A percentile compares a stretch with the other conserved stretches of the same genome.
phyloP scores from a whole-genome alignment of 2,113 vertebrate species.

The Sterna hirundo region DNA sequence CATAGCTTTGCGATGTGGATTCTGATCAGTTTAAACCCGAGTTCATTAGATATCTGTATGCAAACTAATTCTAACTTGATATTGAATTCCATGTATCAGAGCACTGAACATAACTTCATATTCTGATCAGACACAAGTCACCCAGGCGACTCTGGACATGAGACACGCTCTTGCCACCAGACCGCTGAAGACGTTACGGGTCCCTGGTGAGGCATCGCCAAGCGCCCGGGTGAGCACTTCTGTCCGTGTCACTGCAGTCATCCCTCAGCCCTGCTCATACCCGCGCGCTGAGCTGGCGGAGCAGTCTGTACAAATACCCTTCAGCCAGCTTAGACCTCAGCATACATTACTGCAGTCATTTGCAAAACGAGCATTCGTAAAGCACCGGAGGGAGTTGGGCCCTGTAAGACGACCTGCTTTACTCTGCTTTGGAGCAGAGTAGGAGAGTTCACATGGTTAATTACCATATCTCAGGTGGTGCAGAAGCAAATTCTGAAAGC shows the following conservation, averaged over 20 bases:
- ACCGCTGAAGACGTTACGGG: neutral
- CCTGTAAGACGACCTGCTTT: neutral
- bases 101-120: neutral
- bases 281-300: neutral
- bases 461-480: neutral
- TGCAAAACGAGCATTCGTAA: neutral
- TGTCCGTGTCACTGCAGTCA: accelerated
- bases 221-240: neutral
- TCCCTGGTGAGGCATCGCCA: neutral
- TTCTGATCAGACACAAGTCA: neutral
- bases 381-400: neutral
- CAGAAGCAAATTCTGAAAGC: neutral
- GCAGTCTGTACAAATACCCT: neutral
- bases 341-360: neutral
- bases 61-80: neutral
- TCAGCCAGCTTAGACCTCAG: neutral
- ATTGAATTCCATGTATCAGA: neutral
- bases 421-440: neutral
- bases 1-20: neutral
- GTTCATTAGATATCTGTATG: neutral
- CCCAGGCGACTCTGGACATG: neutral
- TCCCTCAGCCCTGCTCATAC: neutral
- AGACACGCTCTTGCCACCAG: neutral
- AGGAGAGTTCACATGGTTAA: neutral
- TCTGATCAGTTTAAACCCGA: neutral